Base-by-base conservation (phyloP, 2,888 invertebrate genomes). In the Melipona beecheii region DNA sequence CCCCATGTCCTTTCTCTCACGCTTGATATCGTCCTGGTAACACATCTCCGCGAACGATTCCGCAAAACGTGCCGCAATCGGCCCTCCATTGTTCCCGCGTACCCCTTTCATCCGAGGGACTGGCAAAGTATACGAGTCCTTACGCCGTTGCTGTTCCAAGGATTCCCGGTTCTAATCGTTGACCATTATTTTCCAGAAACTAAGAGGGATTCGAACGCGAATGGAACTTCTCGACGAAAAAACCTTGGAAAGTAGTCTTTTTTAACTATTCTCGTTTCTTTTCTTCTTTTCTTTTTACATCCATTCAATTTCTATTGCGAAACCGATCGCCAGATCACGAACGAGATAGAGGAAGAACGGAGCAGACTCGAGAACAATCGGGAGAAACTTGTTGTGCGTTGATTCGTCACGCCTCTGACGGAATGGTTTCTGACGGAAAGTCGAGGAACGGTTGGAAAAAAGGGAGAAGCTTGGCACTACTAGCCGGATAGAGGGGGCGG, bases 11-110 rank as follows among this genome's bases (percentile, higher is more conserved):
- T 73, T 73, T 83, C 60, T 73, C 21, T 49, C 64, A 5, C 54
- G 65, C 74, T 62, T 54, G 73, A 58, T 70, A 81, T 74, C 72
- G 73, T 73, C 75, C 86, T 56, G 83, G 72, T 75, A 81, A 82
- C 87, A 74, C 80, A 76, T 84, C 87, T 81, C 85, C 80, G 82
- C 78, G 78, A 88, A 87, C 91, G 88, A 84, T 91, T 90, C 86
- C 86, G 86, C 86, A 88, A 91, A 91, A 90, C 91, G 88, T 78
- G 76, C 78, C 82, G 87, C 90, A 89, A 89, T 91, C 91, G 87
- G 70, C 71, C 71, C 80, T 80, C 86, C 88, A 88, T 89, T 89
- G 85, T 89, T 87, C 74, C 81, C 64, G 24, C 24, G 72, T 70
- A 74, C 77, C 71, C 78, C 76, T 81, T 77, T 82, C 66, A 56